Percentiles rank a stretch among this genome's conserved stretches.
These are phyloP conservation scores for Coturnix japonica DNA, from an alignment of 2,113 vertebrate species.

Conservation along the genomic window DNA sequence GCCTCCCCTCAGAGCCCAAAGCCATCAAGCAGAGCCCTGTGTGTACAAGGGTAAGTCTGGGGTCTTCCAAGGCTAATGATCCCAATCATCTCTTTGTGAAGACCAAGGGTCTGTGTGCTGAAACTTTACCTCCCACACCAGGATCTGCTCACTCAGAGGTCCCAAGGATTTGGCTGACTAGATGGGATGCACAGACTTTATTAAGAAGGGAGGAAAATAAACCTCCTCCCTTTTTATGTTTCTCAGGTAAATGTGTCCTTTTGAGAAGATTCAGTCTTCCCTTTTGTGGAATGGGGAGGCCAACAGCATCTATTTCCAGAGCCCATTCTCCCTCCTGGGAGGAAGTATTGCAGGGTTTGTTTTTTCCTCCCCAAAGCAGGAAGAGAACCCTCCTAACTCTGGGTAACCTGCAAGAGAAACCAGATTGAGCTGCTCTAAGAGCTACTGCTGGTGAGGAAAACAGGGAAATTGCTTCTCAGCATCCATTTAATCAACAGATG, in stretches of 20 bases:
- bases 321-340: not conserved
- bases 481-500: not conserved
- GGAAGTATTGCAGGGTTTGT: not conserved
- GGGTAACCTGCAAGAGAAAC: not conserved
- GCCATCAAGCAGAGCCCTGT: not conserved
- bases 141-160: not conserved
- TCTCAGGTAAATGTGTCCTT: not conserved
- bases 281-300: not conserved
- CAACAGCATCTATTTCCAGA: not conserved
- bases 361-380: no score
- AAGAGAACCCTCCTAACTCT: not conserved
- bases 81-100: not conserved
- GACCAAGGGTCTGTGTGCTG: not conserved
- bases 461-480: not conserved
- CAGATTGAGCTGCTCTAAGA: not conserved
- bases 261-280: not conserved
- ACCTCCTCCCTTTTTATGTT: not conserved
- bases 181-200: not conserved
- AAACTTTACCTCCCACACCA: no score
- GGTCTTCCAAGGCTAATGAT: not conserved
- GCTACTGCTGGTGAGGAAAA: not conserved
- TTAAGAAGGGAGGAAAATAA: not conserved
- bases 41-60: not conserved
- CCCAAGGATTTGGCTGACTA: not conserved
- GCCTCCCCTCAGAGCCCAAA: not conserved